Evolutionary conservation across 2,888 invertebrate genomes (phyloP).

Genomic region (Thecocarcelia acutangulata): DNA sequence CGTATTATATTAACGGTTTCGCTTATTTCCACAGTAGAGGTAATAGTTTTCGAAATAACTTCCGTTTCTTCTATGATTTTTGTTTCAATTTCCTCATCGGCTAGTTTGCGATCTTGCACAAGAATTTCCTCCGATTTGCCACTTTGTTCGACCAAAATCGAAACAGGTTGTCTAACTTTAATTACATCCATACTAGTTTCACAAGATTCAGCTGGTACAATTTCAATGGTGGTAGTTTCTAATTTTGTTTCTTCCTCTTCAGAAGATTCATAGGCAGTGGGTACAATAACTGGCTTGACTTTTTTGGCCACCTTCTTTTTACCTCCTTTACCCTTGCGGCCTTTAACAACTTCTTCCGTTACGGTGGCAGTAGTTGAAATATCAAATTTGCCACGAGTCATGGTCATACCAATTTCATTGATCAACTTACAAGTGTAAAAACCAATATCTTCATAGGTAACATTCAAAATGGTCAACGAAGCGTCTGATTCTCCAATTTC

Average conservation of each 20-base stretch:
- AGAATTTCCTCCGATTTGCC: slow-evolving; percentile 82
- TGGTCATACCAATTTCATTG: slow-evolving; percentile 91
- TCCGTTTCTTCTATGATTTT: slow-evolving; percentile 75
- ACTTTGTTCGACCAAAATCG: slow-evolving; percentile 79
- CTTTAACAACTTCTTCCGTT: slow-evolving; percentile 57
- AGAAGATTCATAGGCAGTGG: slow-evolving; percentile 76
- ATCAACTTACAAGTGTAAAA: slow-evolving; percentile 92
- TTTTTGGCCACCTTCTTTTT: slow-evolving; percentile 76
- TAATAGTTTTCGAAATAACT: slow-evolving; percentile 71
- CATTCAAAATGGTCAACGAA: slow-evolving; percentile 86
- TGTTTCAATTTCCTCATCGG: slow-evolving; percentile 72
- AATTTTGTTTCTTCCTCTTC: slow-evolving; percentile 78
- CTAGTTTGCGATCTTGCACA: slow-evolving; percentile 81
- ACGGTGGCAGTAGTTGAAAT: slow-evolving; percentile 82
- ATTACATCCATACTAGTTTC: slow-evolving; percentile 77
- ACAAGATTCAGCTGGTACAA: slow-evolving; percentile 73
- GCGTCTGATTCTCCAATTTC: slow-evolving; percentile 87
- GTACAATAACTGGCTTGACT: slow-evolving; percentile 61
- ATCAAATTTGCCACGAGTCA: slow-evolving; percentile 89
- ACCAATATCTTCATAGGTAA: slow-evolving; percentile 86
- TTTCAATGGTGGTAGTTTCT: slow-evolving; percentile 76
- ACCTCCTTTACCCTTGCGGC: slow-evolving; percentile 77
- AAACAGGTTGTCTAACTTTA: slow-evolving; percentile 75
- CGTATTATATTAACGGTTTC: slow-evolving; percentile 82
- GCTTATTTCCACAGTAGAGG: slow-evolving; percentile 79